phyloP scores from a whole-genome alignment of 2,888 invertebrate genomes.

The Rhingia rostrata region DNA sequence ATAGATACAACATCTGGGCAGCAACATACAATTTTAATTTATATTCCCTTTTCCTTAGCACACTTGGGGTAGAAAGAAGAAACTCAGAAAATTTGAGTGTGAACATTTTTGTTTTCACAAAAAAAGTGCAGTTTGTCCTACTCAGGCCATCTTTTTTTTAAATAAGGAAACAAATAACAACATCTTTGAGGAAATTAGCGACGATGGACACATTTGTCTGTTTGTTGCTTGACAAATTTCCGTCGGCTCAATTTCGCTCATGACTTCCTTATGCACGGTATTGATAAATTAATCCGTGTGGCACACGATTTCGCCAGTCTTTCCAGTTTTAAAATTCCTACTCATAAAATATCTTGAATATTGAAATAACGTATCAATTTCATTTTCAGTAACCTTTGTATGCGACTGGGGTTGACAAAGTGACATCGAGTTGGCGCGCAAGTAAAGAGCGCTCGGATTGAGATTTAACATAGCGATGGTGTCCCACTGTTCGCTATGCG shows the following conservation, averaged over 20 bases:
- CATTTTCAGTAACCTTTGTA: constrained; percentile 38
- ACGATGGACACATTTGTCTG: constrained; percentile 27
- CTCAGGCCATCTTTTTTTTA: constrained; percentile 16
- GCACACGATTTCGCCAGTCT: constrained; percentile 5
- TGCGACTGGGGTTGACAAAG: constrained; percentile 10
- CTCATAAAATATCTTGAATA: not conserved
- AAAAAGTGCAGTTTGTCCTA: constrained; percentile 3
- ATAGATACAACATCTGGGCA: constrained; percentile 47
- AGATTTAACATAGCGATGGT: constrained; percentile 24
- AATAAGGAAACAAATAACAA: constrained; percentile 28
- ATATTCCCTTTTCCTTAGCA: constrained; percentile 37
- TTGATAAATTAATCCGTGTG: constrained; percentile 4
- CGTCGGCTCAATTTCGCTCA: constrained; percentile 29
- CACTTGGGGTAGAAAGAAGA: constrained; percentile 18
- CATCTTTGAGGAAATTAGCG: constrained; percentile 8
- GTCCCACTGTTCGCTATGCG: constrained; percentile 29
- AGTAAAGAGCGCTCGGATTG: constrained; percentile 12
- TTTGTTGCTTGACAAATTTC: constrained; percentile 26
- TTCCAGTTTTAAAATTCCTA: constrained; percentile 16
- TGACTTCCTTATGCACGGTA: constrained; percentile 29
- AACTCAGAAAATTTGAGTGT: constrained; percentile 20
- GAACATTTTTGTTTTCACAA: constrained; percentile 1
- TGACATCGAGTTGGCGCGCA: constrained; percentile 16
- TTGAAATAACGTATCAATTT: constrained; percentile 34
- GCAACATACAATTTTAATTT: constrained; percentile 43